A percentile compares a stretch with the other conserved stretches of the same genome.
phyloP scores from a whole-genome alignment of 2,888 invertebrate genomes.

The Oxytorus armatus region DNA sequence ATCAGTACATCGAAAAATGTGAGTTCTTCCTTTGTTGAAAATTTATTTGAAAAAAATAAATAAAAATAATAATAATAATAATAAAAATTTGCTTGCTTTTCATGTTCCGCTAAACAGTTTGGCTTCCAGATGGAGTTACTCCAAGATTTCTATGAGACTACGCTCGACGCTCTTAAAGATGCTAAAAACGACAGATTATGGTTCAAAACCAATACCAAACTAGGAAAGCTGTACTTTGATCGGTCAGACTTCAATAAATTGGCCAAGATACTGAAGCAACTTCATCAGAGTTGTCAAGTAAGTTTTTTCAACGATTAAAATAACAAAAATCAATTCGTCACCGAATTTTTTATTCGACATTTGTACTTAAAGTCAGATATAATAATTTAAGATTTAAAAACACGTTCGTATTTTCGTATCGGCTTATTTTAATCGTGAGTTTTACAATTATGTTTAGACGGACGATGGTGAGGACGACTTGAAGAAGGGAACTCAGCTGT shows the following conservation, averaged over 20 bases:
- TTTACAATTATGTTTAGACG: conserved; percentile 86
- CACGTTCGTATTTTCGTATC: not conserved
- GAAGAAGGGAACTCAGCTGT: conserved; percentile 98
- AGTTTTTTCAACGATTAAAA: conserved; percentile 54
- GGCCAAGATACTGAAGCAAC: conserved; percentile 97
- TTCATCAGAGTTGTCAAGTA: conserved; percentile 98
- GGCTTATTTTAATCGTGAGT: not conserved
- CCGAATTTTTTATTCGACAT: not conserved
- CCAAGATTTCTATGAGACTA: conserved; percentile 99
- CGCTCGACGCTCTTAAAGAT: conserved; percentile 96
- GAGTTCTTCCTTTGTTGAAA: conserved; percentile 81
- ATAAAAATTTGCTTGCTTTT: conserved; percentile 46
- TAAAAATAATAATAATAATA: no score
- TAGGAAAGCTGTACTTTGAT: conserved; percentile 99
- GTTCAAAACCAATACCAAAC: conserved; percentile 99
- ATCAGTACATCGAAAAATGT: conserved; percentile 99
- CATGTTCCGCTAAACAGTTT: conserved; percentile 65
- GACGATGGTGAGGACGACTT: conserved; percentile 99
- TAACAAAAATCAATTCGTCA: not conserved
- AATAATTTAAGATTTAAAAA: not conserved
- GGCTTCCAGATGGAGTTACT: conserved; percentile 95
- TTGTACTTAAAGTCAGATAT: not conserved
- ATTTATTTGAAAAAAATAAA: conserved; percentile 9
- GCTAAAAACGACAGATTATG: conserved; percentile 99
- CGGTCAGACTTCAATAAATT: conserved; percentile 96